Base-by-base conservation (phyloP, 2,888 invertebrate species). In the Oxytorus armatus region DNA sequence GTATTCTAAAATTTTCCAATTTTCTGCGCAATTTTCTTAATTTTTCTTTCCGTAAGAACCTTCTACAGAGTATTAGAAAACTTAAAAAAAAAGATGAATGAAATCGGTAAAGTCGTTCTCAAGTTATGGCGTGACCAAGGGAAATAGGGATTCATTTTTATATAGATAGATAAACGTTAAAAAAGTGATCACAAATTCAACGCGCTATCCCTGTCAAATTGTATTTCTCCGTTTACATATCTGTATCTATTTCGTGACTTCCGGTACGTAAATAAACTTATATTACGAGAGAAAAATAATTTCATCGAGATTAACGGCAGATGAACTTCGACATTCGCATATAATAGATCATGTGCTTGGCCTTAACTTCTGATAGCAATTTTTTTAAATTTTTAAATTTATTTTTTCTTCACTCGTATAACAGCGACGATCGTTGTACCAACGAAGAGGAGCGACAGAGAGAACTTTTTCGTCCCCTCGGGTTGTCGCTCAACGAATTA, bases 401-500 rank as follows among this genome's bases (percentile, higher is more conserved):
- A n/a, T 70, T 49, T 68, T 68, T 74, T 55, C 51, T 16, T 33
- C 33, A 36, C 33, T 53, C 25, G 11, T 16, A 23, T 39, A n/a
- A 39, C 51, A 36, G 8, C 16, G 72, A 36, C 70, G 66, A 70
- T 55, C 66, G 69, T 73, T 47, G 57, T 18, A 21, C 36, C 47
- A 33, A 25, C 29, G n/a, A 29, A 14, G 39, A 72, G 57, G 57
- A 29, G 51, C 29, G 21, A 25, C 11, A 47, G 29, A 49, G 7
- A 1, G 42, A 44, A 11, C 23, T 66, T n/a, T 66, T 44, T 16
- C 33, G 44, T 44, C 33, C 65, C 4, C 70, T 44, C 47, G 25
- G 21, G 51, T 14, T 10, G 25, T 63, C 61, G 73, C n/a, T 55
- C 49, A 51, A 55, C 59, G 74, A 83, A 83, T 83, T 81, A 83